Conservation (phyloP, 2,113 vertebrate species). For the Rissa tridactyla region DNA sequence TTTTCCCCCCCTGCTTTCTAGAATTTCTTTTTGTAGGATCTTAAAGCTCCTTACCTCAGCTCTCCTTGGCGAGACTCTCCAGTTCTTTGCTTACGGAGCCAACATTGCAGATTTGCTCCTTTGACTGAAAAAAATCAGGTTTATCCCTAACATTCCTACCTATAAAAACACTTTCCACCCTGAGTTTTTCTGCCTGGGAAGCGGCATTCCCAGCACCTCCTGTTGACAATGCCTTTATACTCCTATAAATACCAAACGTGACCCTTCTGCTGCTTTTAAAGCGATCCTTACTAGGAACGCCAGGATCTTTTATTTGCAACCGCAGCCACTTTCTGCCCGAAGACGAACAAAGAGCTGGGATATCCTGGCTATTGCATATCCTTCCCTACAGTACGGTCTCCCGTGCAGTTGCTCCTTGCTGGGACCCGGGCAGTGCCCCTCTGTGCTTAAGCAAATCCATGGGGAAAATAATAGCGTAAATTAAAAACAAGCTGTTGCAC, state of each 20-base stretch:
- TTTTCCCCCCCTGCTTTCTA: neutral
- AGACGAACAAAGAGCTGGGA: fast-evolving
- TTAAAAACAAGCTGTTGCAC: neutral
- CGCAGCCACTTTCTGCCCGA: neutral
- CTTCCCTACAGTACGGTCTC: neutral
- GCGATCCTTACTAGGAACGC: fast-evolving
- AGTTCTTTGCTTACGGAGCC: neutral
- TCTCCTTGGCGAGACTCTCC: neutral
- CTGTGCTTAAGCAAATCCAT: neutral
- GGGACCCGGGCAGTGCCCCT: fast-evolving
- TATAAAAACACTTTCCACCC: neutral
- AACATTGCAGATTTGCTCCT: neutral
- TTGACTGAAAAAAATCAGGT: neutral
- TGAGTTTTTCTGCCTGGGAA: neutral
- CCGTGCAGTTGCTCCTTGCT: neutral
- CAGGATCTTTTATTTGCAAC: neutral
- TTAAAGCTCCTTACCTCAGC: neutral
- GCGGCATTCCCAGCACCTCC: neutral
- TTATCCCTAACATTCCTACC: neutral
- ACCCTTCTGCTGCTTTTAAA: neutral
- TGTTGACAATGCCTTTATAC: neutral
- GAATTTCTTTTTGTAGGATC: neutral
- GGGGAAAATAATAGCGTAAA: neutral
- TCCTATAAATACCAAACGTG: neutral
- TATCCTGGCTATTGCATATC: fast-evolving